These are phyloP conservation scores for Platycheirus albimanus DNA, from an alignment of 2,888 invertebrate genomes.

Conservation along the genomic window DNA sequence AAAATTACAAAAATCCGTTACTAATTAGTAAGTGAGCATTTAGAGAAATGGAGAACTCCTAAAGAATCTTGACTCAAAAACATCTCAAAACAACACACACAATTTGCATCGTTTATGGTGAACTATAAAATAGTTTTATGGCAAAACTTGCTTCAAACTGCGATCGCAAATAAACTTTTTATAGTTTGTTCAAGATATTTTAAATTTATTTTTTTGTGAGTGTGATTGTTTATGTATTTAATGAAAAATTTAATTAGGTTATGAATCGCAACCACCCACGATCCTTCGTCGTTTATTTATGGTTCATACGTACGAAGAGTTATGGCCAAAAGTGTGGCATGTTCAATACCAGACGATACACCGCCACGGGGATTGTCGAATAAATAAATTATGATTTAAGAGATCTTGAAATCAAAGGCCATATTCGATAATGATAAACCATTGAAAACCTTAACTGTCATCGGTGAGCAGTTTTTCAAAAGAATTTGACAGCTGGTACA, in stretches of 20 bases:
- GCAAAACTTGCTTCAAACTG: constrained; percentile 37
- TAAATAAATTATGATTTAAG: not conserved
- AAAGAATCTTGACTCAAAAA: constrained; percentile 4
- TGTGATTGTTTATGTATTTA: not conserved
- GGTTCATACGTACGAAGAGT: not conserved
- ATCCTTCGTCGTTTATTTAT: not conserved
- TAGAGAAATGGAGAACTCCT: constrained; percentile 54
- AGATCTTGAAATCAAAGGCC: not conserved
- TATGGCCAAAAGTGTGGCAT: not conserved
- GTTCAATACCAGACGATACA: not conserved
- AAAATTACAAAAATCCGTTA: constrained; percentile 71
- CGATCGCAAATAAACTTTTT: constrained; percentile 13
- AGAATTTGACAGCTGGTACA: constrained; percentile 13
- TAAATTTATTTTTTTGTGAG: constrained; percentile 8
- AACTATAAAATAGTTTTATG: constrained; percentile 69
- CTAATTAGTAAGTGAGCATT: constrained; percentile 65
- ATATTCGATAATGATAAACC: not conserved
- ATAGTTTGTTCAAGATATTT: constrained; percentile 4
- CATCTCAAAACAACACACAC: constrained; percentile 18
- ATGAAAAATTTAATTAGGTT: constrained; percentile 15
- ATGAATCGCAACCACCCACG: constrained; percentile 32
- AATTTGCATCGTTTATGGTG: constrained; percentile 71
- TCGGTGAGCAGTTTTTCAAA: constrained; percentile 1
- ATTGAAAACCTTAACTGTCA: not conserved
- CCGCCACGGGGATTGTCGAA: not conserved